A percentile compares a stretch with the other conserved stretches of the same genome.
These are phyloP conservation scores for Habrosyne pyritoides DNA, from an alignment of 2,888 invertebrate genomes.

Conservation along the genomic window DNA sequence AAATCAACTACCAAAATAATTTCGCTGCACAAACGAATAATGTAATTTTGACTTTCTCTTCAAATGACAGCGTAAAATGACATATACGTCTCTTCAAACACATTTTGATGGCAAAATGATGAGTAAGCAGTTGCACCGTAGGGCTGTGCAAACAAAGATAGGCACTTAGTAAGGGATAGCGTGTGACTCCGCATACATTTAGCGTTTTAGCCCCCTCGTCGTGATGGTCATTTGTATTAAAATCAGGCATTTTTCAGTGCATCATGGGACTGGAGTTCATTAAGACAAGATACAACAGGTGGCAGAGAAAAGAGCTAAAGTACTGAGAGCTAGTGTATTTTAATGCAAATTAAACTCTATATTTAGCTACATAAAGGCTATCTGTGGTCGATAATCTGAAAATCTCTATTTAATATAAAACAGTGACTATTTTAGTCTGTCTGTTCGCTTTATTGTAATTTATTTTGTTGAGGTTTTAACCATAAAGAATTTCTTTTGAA, in stretches of 20 bases:
- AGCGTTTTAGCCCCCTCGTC: constrained; percentile 23
- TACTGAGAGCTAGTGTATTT: too few species aligned
- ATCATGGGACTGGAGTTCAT: constrained; percentile 8
- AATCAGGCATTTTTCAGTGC: constrained; percentile 8
- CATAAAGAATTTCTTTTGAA: too few species aligned
- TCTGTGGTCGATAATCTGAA: too few species aligned
- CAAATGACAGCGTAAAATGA: not conserved
- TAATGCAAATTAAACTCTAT: too few species aligned
- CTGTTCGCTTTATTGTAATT: too few species aligned
- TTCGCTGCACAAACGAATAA: not conserved
- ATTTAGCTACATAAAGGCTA: too few species aligned
- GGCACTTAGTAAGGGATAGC: constrained; percentile 28
- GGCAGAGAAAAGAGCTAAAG: constrained; percentile 3
- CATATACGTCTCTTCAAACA: not conserved
- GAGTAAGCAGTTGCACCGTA: constrained; percentile 16
- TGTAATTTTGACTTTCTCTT: not conserved
- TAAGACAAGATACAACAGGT: not conserved
- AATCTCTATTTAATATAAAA: too few species aligned
- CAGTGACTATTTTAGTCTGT: too few species aligned
- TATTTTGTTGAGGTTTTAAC: too few species aligned
- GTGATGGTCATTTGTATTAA: constrained; percentile 8
- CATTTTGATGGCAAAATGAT: constrained; percentile 10
- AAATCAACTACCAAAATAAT: not conserved
- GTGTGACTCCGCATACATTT: constrained; percentile 65
- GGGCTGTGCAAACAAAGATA: constrained; percentile 64